A percentile compares a stretch with the other conserved stretches of the same genome.
These are phyloP conservation scores for Hozukius guyotensis DNA, from an alignment of 2,797 vertebrate species.

Conservation along the genomic window DNA sequence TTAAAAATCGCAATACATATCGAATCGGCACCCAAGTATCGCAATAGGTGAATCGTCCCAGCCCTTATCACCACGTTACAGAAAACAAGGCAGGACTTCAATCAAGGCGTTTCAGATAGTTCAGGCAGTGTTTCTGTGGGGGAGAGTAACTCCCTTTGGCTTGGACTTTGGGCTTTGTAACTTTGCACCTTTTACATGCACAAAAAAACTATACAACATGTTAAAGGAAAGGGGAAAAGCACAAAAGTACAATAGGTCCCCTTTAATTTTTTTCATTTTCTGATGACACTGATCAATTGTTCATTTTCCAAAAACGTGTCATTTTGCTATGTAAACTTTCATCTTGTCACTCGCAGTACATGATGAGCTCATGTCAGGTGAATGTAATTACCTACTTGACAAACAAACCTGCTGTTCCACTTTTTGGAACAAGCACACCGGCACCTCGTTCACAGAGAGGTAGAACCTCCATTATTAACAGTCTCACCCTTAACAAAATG, in stretches of 20 bases:
- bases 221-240: background rate
- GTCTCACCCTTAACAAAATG: conserved; percentile 14
- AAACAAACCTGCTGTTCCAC: conserved; percentile 5
- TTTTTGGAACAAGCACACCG: background rate
- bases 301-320: background rate
- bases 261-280: background rate
- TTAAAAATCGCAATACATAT: too few species aligned
- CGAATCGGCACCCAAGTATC: too few species aligned
- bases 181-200: too few species aligned
- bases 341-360: background rate
- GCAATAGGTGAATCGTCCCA: too few species aligned
- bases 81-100: too few species aligned
- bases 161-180: too few species aligned
- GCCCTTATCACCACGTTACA: rapidly evolving
- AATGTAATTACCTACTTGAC: background rate
- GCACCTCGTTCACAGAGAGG: background rate
- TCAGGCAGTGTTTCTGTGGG: too few species aligned
- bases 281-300: background rate
- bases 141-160: too few species aligned
- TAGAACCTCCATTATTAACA: conserved; percentile 33
- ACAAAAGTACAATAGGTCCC: background rate
- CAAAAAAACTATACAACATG: too few species aligned
- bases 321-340: background rate
- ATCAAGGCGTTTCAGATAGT: too few species aligned
- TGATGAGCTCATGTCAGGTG: background rate